A percentile compares a stretch with the other conserved stretches of the same genome.
Conservation (phyloP, 2,888 invertebrate genomes). For the Tupiocoris notatus region DNA sequence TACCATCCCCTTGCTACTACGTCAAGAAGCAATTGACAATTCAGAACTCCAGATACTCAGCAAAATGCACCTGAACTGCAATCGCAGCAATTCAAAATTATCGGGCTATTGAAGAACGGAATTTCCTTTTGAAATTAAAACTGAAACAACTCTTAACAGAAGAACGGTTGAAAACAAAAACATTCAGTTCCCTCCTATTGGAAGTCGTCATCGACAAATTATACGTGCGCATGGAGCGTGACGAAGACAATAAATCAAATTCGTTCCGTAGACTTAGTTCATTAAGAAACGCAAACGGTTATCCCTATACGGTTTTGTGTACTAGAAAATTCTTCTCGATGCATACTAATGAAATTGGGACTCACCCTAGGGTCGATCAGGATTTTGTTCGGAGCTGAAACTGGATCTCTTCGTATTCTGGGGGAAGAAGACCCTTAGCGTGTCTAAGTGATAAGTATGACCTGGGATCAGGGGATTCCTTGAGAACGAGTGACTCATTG, state of each 20-base stretch:
- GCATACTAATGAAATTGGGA: constrained; percentile 27
- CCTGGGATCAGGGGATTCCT: background rate
- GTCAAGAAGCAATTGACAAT: too few species aligned
- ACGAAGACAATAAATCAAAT: constrained; percentile 25
- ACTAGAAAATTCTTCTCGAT: constrained; percentile 6
- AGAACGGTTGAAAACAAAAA: too few species aligned
- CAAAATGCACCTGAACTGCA: too few species aligned
- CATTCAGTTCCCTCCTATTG: too few species aligned
- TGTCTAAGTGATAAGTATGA: constrained; percentile 28
- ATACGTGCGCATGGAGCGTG: background rate
- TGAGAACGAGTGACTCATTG: constrained; percentile 31
- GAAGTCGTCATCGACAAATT: too few species aligned
- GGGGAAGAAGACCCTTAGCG: background rate
- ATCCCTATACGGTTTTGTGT: background rate
- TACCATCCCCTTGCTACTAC: too few species aligned
- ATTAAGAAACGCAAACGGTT: background rate
- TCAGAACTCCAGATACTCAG: too few species aligned
- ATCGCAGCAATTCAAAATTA: too few species aligned
- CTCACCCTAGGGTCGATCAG: background rate
- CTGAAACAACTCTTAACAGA: too few species aligned
- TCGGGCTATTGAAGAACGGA: too few species aligned
- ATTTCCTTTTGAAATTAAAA: too few species aligned
- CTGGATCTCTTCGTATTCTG: background rate
- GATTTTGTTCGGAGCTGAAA: background rate
- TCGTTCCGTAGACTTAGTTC: constrained; percentile 10